A percentile compares a stretch with the other conserved stretches of the same genome.
Conservation (phyloP, 2,797 vertebrate genomes). For the Limosa lapponica region DNA sequence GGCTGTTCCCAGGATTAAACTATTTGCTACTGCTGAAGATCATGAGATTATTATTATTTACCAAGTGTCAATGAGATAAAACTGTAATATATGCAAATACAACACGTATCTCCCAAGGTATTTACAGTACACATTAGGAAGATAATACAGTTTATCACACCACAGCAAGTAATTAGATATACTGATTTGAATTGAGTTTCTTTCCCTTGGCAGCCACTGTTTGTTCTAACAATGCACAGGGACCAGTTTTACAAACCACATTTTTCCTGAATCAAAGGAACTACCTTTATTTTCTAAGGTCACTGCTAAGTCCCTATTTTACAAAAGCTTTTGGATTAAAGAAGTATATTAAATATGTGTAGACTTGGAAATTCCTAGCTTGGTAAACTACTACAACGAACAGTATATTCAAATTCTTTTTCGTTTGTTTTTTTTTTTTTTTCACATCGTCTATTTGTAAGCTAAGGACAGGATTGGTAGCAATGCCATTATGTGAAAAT, state of each 20-base stretch:
- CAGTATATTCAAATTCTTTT: neutral
- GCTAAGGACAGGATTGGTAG: neutral
- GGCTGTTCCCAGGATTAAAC: neutral
- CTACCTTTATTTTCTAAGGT: neutral
- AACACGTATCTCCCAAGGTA: neutral
- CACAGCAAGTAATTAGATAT: neutral
- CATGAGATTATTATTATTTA: slow-evolving; percentile 26
- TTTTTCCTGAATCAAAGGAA: neutral
- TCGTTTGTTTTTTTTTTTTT: too few relatives aligned
- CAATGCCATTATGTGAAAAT: neutral
- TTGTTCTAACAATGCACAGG: neutral
- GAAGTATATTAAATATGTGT: neutral
- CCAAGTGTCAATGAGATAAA: slow-evolving; percentile 15
- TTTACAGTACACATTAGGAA: neutral
- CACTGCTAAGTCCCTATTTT: neutral
- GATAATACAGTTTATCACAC: neutral
- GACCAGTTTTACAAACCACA: neutral
- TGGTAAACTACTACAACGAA: neutral
- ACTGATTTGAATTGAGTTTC: neutral
- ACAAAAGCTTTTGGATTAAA: neutral
- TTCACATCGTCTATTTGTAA: neutral
- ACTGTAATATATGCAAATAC: neutral
- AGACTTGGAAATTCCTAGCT: neutral
- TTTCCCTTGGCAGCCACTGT: neutral
- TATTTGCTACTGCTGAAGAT: neutral